Evolutionary conservation across 2,888 invertebrate genomes (phyloP).

Genomic region (Ectobius pallidus): DNA sequence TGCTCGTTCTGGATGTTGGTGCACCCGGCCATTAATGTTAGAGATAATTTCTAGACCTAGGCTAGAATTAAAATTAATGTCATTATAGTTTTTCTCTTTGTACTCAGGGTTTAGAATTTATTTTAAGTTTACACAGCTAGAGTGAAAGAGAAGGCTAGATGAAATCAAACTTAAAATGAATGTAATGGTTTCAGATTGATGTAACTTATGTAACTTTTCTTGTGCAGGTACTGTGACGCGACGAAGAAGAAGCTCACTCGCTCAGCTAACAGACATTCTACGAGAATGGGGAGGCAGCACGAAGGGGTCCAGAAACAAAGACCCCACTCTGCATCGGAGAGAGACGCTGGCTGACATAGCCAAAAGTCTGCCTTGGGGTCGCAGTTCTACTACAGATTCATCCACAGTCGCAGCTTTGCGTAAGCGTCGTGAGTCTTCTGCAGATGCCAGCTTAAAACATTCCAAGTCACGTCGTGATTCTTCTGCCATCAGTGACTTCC

Average conservation of each 20-base stretch:
- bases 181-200: no score
- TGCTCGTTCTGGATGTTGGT: no score
- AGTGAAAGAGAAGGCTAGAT: no score
- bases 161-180: no score
- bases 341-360: constrained; percentile 90
- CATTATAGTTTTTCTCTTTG: no score
- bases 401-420: constrained; percentile 58
- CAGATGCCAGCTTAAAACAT: constrained; percentile 69
- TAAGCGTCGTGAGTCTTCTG: constrained; percentile 86
- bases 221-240: constrained; percentile 54
- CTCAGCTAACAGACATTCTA: constrained; percentile 86
- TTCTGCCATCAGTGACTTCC: constrained; percentile 26
- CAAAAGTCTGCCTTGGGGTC: constrained; percentile 82
- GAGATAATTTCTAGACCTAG: no score
- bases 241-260: constrained; percentile 82
- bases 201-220: no score
- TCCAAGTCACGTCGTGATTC: constrained; percentile 69
- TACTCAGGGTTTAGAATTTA: no score
- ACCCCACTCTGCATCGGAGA: constrained; percentile 75
- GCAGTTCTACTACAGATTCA: constrained; percentile 64
- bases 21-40: no score
- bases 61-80: no score
- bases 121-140: no score
- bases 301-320: constrained; percentile 56
- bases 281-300: constrained; percentile 72